phyloP scores from a whole-genome alignment of 2,888 invertebrate species.

The Dendrolimus houi region DNA sequence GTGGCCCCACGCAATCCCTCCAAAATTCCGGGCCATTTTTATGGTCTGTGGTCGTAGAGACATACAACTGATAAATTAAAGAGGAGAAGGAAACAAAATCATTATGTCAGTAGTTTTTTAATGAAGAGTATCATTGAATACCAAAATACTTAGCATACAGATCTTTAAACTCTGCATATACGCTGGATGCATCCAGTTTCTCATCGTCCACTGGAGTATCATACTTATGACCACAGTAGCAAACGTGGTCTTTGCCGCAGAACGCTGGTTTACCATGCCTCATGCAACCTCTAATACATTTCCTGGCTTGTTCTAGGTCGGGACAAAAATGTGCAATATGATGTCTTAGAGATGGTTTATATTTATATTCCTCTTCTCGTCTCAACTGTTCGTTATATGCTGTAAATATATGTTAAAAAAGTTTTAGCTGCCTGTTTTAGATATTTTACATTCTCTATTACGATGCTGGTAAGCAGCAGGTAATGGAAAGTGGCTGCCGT shows the following conservation, averaged over 20 bases:
- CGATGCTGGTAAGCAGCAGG: too few relatives aligned
- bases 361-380: neutral
- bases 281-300: constrained; percentile 51
- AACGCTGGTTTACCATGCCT: constrained; percentile 48
- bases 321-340: constrained; percentile 66
- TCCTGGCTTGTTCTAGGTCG: constrained; percentile 36
- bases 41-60: too few relatives aligned
- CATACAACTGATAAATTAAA: too few relatives aligned
- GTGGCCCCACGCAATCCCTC: too few relatives aligned
- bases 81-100: too few relatives aligned
- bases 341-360: constrained; percentile 33
- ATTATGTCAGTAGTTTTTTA: too few relatives aligned
- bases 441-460: too few relatives aligned
- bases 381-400: neutral
- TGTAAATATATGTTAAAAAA: neutral
- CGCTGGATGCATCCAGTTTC: constrained; percentile 11
- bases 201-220: constrained; percentile 9
- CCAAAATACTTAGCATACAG: constrained; percentile 55
- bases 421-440: too few relatives aligned
- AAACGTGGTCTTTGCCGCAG: constrained; percentile 58
- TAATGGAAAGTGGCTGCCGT: too few relatives aligned
- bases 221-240: constrained; percentile 57
- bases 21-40: too few relatives aligned
- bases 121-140: constrained; percentile 3
- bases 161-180: constrained; percentile 37